Evolutionary conservation across 2,113 vertebrate species (phyloP), one percentile per base, ranked within the genome.

Genomic region (Sphaerodactylus townsendi): DNA sequence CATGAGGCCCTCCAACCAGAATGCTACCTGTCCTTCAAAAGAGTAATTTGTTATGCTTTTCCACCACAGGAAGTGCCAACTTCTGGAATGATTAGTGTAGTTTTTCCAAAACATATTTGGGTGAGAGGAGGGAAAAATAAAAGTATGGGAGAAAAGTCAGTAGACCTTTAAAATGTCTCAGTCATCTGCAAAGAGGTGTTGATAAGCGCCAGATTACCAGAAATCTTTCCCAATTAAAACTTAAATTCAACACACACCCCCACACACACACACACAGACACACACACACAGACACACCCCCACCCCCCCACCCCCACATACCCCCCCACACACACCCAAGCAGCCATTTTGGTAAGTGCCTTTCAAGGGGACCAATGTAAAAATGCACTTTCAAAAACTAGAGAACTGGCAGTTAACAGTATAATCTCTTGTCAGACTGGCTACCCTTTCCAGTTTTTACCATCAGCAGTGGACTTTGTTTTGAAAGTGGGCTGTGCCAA

Each of bases 351-450:
- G 90, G 83, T 92, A 82, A 87, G 92, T 90, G 91, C 93, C 92
- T 93, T 56, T 94, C 94, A 93, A 92, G 92, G 89, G 94, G 92
- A 91, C 90, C 85, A 92, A 81, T 86, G 85, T 91, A 86, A 69
- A 68, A 83, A 77, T 19, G 39, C 0, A 5, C 44, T 77, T 56
- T 77, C 14, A 19, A 62, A 79, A 74, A 39, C 46, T 30, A 28
- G 53, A 7, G 6, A 2, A 1, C 30, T 17, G 35, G 1, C 50
- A 68, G 44, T 28, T 1, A 81, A 77, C 78, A 30, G 76, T 2
- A 50, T 19, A 21, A 13, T 71, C 8, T 35, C 48, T 71, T 72
- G 46, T 64, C 41, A 64, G 14, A 72, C 50, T 33, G 23, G 76
- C 39, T 62, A 8, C 69, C 30, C 23, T 35, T 64, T 72, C 76